These are phyloP conservation scores for Actinia equina DNA, from an alignment of 64 coral and sea anemone genomes.

Conservation along the genomic window DNA sequence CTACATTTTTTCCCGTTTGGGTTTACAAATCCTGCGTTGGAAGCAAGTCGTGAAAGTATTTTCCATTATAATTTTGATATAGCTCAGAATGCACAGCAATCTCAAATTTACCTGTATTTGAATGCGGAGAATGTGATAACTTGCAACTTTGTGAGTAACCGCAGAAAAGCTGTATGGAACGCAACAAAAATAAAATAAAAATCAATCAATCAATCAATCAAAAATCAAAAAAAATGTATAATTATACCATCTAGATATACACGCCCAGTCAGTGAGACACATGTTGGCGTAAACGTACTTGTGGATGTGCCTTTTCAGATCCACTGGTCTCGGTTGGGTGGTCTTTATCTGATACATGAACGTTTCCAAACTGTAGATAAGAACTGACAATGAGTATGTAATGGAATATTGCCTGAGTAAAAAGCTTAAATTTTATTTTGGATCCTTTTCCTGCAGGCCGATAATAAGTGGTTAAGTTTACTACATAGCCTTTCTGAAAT, in stretches of 20 bases:
- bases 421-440: not conserved
- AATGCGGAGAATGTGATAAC: not conserved
- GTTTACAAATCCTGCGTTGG: not conserved
- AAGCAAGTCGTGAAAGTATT: not conserved
- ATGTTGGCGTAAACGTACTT: not conserved
- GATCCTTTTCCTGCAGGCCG: too few relatives aligned
- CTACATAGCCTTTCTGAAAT: too few relatives aligned
- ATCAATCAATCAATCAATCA: not conserved
- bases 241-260: not conserved
- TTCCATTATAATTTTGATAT: not conserved
- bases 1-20: slow-evolving; percentile 3
- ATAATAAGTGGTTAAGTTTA: too few relatives aligned
- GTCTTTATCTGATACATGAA: not conserved
- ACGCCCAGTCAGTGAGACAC: not conserved
- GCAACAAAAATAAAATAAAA: not conserved
- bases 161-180: not conserved
- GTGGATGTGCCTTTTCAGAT: not conserved
- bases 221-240: not conserved
- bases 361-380: not conserved
- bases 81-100: not conserved
- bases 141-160: not conserved
- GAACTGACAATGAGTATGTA: not conserved
- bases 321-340: not conserved
- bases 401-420: not conserved
- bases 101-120: not conserved